Percentiles rank a stretch among this genome's conserved stretches.
phyloP scores from a whole-genome alignment of 2,888 invertebrate species.

The Arctia plantaginis region DNA sequence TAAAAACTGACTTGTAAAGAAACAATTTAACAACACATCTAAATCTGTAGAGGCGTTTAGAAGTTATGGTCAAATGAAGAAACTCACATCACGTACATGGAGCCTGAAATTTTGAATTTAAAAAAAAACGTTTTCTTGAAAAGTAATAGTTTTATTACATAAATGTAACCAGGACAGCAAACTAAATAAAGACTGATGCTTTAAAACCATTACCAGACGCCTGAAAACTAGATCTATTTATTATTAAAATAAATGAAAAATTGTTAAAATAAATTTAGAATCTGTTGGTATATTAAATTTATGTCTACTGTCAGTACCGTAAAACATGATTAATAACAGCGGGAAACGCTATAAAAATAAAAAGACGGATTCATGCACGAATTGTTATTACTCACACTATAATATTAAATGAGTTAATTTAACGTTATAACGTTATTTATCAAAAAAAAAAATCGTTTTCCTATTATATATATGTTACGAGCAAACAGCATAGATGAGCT shows the following conservation, averaged over 20 bases:
- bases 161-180: background rate
- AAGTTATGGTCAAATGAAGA: background rate
- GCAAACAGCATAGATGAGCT: background rate
- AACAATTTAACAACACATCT: background rate
- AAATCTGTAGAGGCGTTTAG: background rate
- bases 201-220: background rate
- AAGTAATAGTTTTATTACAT: background rate
- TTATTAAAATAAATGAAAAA: slow-evolving; percentile 16
- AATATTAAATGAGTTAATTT: slow-evolving; percentile 28
- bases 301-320: slow-evolving; percentile 30
- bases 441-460: no score
- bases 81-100: background rate
- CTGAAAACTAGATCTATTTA: slow-evolving; percentile 5
- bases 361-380: slow-evolving; percentile 40
- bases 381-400: slow-evolving; percentile 29
- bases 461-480: no score
- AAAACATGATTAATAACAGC: slow-evolving; percentile 43
- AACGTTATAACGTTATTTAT: slow-evolving; percentile 12
- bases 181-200: slow-evolving; percentile 10
- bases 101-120: background rate
- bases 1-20: background rate
- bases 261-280: slow-evolving; percentile 39
- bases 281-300: slow-evolving; percentile 44
- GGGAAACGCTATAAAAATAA: slow-evolving; percentile 41
- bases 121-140: background rate